These are phyloP conservation scores for Elaphurus davidianus DNA, from an alignment of 2,113 vertebrate genomes.

Conservation along the genomic window DNA sequence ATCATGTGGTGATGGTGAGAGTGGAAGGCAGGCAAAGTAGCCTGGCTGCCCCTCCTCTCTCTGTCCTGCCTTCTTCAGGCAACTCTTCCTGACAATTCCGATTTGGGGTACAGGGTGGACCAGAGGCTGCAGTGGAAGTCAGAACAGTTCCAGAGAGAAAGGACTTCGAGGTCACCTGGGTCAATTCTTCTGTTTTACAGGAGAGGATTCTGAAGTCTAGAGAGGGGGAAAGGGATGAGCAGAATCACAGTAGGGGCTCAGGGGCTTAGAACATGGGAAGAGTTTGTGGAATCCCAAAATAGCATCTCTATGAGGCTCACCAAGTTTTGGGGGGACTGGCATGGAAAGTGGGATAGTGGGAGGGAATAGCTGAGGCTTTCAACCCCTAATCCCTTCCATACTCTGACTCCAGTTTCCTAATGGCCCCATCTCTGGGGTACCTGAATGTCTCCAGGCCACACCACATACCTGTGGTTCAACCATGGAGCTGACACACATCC, in stretches of 20 bases:
- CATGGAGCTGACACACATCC: conserved; percentile 13
- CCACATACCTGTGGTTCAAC: conserved; percentile 62
- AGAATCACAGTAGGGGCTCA: neutral
- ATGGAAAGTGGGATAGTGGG: neutral
- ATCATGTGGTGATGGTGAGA: neutral
- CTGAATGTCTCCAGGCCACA: conserved; percentile 48
- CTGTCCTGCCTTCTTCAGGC: neutral
- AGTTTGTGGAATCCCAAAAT: neutral
- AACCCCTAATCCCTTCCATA: neutral
- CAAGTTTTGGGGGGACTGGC: neutral
- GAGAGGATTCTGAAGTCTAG: neutral
- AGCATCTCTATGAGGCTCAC: neutral
- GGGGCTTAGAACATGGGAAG: no score
- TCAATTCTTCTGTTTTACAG: neutral
- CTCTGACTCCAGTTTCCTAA: neutral
- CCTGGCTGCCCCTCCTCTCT: neutral
- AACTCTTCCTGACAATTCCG: neutral
- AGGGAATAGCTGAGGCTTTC: neutral
- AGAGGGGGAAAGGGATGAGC: neutral
- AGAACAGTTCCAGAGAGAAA: neutral
- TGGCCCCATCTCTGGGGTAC: conserved; percentile 27
- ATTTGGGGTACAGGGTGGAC: neutral
- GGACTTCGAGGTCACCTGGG: neutral
- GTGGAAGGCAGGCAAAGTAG: neutral
- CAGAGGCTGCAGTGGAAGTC: neutral